phyloP scores from a whole-genome alignment of 2,888 invertebrate genomes.

The Drosophila lutescens region DNA sequence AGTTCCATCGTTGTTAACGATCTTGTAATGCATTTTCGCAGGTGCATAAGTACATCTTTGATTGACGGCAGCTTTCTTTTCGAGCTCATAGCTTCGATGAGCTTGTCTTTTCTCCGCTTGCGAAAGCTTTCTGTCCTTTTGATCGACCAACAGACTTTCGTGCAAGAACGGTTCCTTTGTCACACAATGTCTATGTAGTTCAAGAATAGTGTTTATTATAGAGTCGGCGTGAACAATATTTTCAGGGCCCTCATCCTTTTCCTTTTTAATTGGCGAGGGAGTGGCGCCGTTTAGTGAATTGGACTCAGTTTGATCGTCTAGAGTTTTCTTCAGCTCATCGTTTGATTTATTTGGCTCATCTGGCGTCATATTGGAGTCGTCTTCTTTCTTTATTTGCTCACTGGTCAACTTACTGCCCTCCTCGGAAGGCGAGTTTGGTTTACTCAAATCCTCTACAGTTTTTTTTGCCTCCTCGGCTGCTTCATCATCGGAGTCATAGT shows the following conservation, averaged over 20 bases:
- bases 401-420: slow-evolving; percentile 9
- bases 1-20: slow-evolving; percentile 86
- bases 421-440: slow-evolving; percentile 17
- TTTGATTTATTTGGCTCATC: neutral
- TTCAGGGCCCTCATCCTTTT: slow-evolving; percentile 37
- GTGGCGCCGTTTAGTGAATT: slow-evolving; percentile 18
- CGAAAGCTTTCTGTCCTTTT: slow-evolving; percentile 97
- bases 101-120: slow-evolving; percentile 97
- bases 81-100: slow-evolving; percentile 95
- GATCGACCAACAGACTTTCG: slow-evolving; percentile 96
- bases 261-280: slow-evolving; percentile 9
- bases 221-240: slow-evolving; percentile 88
- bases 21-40: slow-evolving; percentile 86
- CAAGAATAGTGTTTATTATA: slow-evolving; percentile 90
- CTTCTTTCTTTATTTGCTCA: slow-evolving; percentile 7
- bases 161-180: slow-evolving; percentile 97
- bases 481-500: slow-evolving; percentile 95
- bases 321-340: neutral
- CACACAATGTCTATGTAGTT: slow-evolving; percentile 87
- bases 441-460: slow-evolving; percentile 13
- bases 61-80: slow-evolving; percentile 92
- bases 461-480: slow-evolving; percentile 82
- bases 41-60: slow-evolving; percentile 86
- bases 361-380: slow-evolving; percentile 11
- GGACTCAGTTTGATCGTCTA: slow-evolving; percentile 1